phyloP scores from a whole-genome alignment of 2,797 vertebrate species.

The Oophaga sylvatica region DNA sequence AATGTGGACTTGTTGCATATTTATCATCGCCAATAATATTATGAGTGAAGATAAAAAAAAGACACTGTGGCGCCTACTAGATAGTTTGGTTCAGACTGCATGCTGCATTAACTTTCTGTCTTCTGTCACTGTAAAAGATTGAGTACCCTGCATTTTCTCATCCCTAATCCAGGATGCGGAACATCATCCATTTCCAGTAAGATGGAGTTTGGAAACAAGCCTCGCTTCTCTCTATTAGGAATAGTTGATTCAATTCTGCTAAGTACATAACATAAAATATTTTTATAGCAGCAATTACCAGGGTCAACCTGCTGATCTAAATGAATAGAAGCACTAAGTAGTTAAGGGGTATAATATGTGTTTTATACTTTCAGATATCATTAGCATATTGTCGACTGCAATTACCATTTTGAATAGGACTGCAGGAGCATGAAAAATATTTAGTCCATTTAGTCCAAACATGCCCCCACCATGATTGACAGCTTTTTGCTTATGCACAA shows the following conservation, averaged over 20 bases:
- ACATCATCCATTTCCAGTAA: constrained; percentile 55
- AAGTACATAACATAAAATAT: constrained; percentile 58
- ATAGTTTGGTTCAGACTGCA: background rate
- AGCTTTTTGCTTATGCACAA: too few relatives aligned
- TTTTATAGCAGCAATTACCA: constrained; percentile 50
- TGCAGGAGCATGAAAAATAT: too few relatives aligned
- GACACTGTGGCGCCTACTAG: constrained; percentile 10
- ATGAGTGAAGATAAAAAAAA: constrained; percentile 1
- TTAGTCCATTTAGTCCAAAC: too few relatives aligned
- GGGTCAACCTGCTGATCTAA: constrained; percentile 27
- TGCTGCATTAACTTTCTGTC: constrained; percentile 41
- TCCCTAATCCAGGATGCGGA: constrained; percentile 44
- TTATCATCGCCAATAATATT: background rate
- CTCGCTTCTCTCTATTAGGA: constrained; percentile 43
- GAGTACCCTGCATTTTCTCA: constrained; percentile 27
- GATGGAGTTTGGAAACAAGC: constrained; percentile 39
- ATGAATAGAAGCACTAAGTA: constrained; percentile 30
- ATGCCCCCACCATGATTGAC: too few relatives aligned
- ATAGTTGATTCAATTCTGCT: constrained; percentile 48
- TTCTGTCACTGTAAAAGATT: constrained; percentile 35
- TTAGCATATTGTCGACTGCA: too few relatives aligned
- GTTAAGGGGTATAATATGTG: background rate
- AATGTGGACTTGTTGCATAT: background rate
- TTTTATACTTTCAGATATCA: constrained; percentile 5
- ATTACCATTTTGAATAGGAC: too few relatives aligned